phyloP scores from a whole-genome alignment of 2,888 invertebrate genomes.

The Hyposoter dolosus region DNA sequence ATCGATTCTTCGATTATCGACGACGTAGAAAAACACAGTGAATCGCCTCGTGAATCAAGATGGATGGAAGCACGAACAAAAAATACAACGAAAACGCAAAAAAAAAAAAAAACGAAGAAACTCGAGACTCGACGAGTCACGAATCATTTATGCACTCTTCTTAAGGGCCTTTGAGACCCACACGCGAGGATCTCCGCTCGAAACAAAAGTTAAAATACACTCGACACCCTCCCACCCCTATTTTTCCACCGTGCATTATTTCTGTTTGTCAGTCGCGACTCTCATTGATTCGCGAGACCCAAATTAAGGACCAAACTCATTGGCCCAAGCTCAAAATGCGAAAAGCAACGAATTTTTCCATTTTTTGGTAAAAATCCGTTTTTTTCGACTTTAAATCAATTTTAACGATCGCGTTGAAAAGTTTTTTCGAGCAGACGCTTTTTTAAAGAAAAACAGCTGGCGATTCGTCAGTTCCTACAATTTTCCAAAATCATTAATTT shows the following conservation, averaged over 20 bases:
- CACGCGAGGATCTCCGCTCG: slow-evolving; percentile 42
- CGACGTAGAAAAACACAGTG: slow-evolving; percentile 30
- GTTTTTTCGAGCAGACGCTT: too few species aligned
- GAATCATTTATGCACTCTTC: slow-evolving; percentile 65
- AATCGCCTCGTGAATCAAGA: slow-evolving; percentile 32
- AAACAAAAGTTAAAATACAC: slow-evolving; percentile 30
- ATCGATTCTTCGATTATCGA: slow-evolving; percentile 66
- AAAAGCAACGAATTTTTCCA: too few species aligned
- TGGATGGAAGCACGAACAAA: slow-evolving; percentile 8
- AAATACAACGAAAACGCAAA: slow-evolving; percentile 5
- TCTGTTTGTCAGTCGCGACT: background rate
- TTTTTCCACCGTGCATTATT: background rate
- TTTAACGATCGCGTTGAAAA: too few species aligned
- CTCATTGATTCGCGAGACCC: too few species aligned
- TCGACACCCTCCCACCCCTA: slow-evolving; percentile 8
- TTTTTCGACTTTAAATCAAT: too few species aligned
- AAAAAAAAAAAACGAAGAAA: background rate
- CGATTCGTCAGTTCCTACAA: slow-evolving; percentile 18
- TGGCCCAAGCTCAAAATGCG: too few species aligned
- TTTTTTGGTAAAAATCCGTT: too few species aligned
- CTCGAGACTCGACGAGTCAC: slow-evolving; percentile 58
- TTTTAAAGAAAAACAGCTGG: too few species aligned
- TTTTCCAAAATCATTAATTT: slow-evolving; percentile 33
- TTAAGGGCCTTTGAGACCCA: slow-evolving; percentile 23
- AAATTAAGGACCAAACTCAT: too few species aligned